A percentile compares a stretch with the other conserved stretches of the same genome.
Evolutionary conservation across 2,797 vertebrate genomes (phyloP).

Genomic region (Balearica regulorum): DNA sequence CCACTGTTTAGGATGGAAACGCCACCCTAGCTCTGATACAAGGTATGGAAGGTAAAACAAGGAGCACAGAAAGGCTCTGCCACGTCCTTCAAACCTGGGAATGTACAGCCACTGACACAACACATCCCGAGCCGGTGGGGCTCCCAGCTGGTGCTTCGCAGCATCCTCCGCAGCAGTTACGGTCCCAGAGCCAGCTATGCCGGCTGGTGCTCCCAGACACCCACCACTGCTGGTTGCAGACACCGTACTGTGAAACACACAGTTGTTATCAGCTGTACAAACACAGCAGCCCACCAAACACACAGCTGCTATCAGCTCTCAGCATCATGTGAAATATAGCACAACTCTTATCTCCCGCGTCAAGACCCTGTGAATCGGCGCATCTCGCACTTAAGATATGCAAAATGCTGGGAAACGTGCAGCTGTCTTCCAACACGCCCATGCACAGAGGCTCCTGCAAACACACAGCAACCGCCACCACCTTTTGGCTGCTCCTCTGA

Average conservation of each 20-base stretch:
- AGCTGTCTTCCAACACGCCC: neutral
- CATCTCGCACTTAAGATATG: rapidly evolving
- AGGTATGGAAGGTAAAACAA: neutral
- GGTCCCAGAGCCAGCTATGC: neutral
- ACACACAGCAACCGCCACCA: neutral
- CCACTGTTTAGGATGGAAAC: neutral
- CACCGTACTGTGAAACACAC: rapidly evolving
- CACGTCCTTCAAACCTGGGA: neutral
- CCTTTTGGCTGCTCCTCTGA: neutral
- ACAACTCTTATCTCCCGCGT: neutral
- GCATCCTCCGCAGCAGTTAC: neutral
- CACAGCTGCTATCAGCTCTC: conserved; percentile 12
- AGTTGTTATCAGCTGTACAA: neutral
- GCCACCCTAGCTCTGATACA: neutral
- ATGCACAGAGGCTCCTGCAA: neutral
- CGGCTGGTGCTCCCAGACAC: neutral
- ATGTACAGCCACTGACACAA: rapidly evolving
- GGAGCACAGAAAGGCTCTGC: neutral
- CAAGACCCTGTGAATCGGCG: rapidly evolving
- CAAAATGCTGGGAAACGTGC: neutral
- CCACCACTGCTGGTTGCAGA: neutral
- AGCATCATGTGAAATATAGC: neutral
- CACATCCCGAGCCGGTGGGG: neutral
- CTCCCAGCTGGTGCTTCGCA: neutral
- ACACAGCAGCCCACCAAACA: neutral